Evolutionary conservation across 1,140 invertebrate species (phyloP).

Genomic region (Nylanderia fulva): DNA sequence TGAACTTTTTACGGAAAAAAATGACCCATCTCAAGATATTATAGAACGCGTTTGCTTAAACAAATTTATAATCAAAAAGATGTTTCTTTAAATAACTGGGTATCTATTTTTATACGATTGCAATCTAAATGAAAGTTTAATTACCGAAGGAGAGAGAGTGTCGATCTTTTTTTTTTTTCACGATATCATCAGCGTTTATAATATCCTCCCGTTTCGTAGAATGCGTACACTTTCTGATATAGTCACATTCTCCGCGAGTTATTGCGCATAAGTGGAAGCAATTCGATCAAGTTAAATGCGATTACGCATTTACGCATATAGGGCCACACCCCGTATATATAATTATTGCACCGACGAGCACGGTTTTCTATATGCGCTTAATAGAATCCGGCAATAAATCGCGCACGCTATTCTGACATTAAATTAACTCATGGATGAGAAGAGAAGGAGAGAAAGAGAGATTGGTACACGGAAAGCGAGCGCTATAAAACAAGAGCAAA

Average conservation of each 20-base stretch:
- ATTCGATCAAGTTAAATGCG: slow-evolving; percentile 44
- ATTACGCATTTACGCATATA: slow-evolving; percentile 30
- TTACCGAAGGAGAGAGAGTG: background rate
- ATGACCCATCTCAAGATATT: background rate
- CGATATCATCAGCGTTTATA: background rate
- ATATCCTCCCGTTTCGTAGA: slow-evolving; percentile 12
- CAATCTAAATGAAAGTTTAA: background rate
- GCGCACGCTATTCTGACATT: slow-evolving; percentile 49
- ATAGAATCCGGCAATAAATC: slow-evolving; percentile 56
- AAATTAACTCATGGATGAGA: slow-evolving; percentile 50
- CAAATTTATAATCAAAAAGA: background rate
- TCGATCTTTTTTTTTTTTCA: slow-evolving; percentile 2
- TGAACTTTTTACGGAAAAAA: background rate
- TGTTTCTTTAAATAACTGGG: background rate
- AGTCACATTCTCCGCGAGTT: slow-evolving; percentile 6
- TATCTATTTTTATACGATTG: background rate
- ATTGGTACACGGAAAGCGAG: slow-evolving; percentile 11
- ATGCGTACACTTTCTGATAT: background rate
- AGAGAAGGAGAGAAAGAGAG: background rate
- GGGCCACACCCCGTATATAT: slow-evolving; percentile 22
- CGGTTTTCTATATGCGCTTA: slow-evolving; percentile 49
- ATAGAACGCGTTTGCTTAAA: background rate
- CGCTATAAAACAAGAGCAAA: slow-evolving; percentile 44
- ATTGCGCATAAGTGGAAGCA: slow-evolving; percentile 39
- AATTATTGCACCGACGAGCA: slow-evolving; percentile 44